Conservation (phyloP, 2,888 invertebrate genomes). For the Harmothoe impar region DNA sequence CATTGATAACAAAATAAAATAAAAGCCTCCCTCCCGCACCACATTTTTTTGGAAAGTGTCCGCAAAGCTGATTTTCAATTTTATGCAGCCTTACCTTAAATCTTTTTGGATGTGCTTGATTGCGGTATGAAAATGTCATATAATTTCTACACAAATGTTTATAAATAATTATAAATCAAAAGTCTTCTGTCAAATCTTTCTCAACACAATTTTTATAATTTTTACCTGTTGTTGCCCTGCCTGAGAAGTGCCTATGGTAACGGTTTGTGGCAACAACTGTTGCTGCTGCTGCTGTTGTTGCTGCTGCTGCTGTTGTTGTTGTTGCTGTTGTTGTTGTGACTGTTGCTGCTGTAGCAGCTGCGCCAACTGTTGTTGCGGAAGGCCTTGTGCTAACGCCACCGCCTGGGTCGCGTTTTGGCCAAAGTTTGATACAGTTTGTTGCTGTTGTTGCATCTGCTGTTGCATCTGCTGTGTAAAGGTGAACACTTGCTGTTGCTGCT, state of each 20-base stretch:
- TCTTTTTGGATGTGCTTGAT: not conserved
- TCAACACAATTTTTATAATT: too few species aligned
- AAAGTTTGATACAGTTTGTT: slow-evolving; percentile 19
- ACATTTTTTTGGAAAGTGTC: too few species aligned
- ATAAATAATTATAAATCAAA: too few species aligned
- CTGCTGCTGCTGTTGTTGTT: slow-evolving; percentile 66
- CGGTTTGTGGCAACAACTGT: slow-evolving; percentile 51
- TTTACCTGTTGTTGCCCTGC: slow-evolving; percentile 31
- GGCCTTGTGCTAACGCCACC: not conserved
- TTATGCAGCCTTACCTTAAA: not conserved
- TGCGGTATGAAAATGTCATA: too few species aligned
- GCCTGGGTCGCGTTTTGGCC: not conserved
- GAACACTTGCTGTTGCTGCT: slow-evolving; percentile 37
- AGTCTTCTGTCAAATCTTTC: too few species aligned
- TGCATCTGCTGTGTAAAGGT: not conserved
- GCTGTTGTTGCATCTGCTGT: not conserved
- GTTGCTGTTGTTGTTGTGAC: slow-evolving; percentile 58
- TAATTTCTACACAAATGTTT: too few species aligned
- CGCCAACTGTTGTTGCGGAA: slow-evolving; percentile 51
- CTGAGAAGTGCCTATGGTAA: slow-evolving; percentile 7
- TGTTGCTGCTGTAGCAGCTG: slow-evolving; percentile 53
- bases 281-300: slow-evolving; percentile 67
- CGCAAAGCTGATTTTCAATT: too few species aligned
- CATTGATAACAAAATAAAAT: too few species aligned
- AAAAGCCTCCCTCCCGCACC: too few species aligned